Conservation (phyloP, 2,888 invertebrate genomes). For the Brachyopa scutellaris region DNA sequence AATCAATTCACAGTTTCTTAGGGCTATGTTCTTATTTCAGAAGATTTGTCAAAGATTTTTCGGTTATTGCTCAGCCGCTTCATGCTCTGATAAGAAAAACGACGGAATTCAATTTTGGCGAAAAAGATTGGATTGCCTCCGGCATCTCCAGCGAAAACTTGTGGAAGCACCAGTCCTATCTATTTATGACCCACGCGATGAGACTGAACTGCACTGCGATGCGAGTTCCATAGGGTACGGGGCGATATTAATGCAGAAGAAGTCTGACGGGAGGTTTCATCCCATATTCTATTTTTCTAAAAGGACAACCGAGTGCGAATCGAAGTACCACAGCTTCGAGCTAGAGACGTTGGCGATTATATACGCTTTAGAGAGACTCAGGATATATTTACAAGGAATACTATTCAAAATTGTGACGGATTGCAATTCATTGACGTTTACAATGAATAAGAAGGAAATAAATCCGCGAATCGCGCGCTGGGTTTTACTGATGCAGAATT, state of each 20-base stretch:
- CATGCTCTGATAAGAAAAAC: slow-evolving; percentile 12
- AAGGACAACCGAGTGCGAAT: slow-evolving; percentile 74
- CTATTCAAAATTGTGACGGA: too few relatives aligned
- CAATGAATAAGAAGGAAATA: too few relatives aligned
- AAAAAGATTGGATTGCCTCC: slow-evolving; percentile 42
- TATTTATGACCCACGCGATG: slow-evolving; percentile 74
- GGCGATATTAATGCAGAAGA: slow-evolving; percentile 76
- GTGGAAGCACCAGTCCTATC: slow-evolving; percentile 40
- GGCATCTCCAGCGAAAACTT: slow-evolving; percentile 14
- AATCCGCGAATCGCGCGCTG: too few relatives aligned
- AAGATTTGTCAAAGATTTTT: slow-evolving; percentile 61
- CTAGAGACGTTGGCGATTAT: slow-evolving; percentile 75
- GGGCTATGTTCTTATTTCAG: slow-evolving; percentile 47
- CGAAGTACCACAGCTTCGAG: slow-evolving; percentile 77
- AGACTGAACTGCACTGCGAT: slow-evolving; percentile 78
- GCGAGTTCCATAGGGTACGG: slow-evolving; percentile 77
- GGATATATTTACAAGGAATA: background rate
- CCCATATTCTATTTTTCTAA: slow-evolving; percentile 77
- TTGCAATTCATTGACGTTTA: too few relatives aligned
- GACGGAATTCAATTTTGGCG: slow-evolving; percentile 23
- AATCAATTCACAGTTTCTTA: background rate
- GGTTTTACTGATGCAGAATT: too few relatives aligned
- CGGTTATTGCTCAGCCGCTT: slow-evolving; percentile 37
- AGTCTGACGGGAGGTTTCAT: slow-evolving; percentile 74
- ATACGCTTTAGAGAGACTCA: slow-evolving; percentile 51